phyloP scores from a whole-genome alignment of 2,888 invertebrate genomes.

The Ceramica pisi region DNA sequence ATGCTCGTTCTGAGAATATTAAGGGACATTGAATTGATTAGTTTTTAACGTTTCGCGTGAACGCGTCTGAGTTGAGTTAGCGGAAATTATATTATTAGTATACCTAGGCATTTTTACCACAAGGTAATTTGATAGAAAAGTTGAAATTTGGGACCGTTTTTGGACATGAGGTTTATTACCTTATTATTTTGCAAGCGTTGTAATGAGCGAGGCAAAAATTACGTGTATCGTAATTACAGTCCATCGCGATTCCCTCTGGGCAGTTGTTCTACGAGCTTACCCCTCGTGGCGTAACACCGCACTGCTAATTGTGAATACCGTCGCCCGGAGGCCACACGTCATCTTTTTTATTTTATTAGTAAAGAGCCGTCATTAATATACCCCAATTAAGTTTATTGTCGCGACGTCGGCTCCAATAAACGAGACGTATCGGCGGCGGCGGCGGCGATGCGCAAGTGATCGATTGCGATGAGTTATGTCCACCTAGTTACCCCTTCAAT shows the following conservation, averaged over 20 bases:
- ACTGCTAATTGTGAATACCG: conserved; percentile 80
- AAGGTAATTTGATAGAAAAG: conserved; percentile 22
- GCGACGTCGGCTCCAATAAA: conserved; percentile 85
- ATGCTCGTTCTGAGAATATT: conserved; percentile 72
- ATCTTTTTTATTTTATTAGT: conserved; percentile 87
- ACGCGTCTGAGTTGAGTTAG: conserved; percentile 51
- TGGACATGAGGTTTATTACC: neutral
- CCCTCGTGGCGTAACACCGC: conserved; percentile 38
- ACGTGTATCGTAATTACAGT: conserved; percentile 7
- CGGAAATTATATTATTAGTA: conserved; percentile 51
- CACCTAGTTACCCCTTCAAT: conserved; percentile 90
- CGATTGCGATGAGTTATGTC: conserved; percentile 87
- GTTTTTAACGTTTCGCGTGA: conserved; percentile 70
- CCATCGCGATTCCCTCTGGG: conserved; percentile 5
- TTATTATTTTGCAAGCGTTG: conserved; percentile 1
- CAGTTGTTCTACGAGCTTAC: conserved; percentile 22
- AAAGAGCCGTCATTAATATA: conserved; percentile 87
- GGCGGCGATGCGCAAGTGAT: conserved; percentile 83
- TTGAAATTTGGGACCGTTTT: conserved; percentile 5
- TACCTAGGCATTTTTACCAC: conserved; percentile 20
- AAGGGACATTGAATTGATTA: conserved; percentile 71
- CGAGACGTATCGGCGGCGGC: conserved; percentile 81
- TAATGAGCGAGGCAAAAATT: neutral
- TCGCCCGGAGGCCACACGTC: conserved; percentile 78
- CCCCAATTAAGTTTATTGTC: conserved; percentile 89